Conservation (phyloP, 2,797 vertebrate species). For the Pipistrellus nathusii region DNA sequence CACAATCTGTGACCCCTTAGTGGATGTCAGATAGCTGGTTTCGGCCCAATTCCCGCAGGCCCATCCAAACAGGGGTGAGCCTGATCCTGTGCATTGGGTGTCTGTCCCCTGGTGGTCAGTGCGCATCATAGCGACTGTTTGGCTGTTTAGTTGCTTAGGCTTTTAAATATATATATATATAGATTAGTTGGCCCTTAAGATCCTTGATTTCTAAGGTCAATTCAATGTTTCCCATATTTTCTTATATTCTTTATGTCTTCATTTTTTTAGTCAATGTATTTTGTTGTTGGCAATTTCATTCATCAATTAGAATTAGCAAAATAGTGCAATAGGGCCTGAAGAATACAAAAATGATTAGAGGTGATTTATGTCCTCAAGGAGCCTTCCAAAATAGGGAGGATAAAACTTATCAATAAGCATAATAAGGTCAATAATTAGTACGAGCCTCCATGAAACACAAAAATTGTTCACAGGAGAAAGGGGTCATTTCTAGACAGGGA, state of each 20-base stretch:
- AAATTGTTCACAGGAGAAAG: background rate
- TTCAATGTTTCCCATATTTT: background rate
- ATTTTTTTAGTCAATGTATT: conserved; percentile 50
- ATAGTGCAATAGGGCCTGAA: background rate
- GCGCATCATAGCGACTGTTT: no score
- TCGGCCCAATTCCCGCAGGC: no score
- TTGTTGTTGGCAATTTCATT: conserved; percentile 42
- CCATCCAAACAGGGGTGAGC: no score
- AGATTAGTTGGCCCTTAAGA: background rate
- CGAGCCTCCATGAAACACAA: background rate
- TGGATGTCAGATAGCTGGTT: no score
- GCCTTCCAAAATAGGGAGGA: background rate
- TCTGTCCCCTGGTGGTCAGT: no score
- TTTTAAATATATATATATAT: no score
- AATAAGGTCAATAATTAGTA: background rate
- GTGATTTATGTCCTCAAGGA: background rate
- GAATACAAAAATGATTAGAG: conserved; percentile 7
- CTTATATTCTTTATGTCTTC: conserved; percentile 22
- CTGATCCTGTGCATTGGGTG: no score
- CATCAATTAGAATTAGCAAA: background rate
- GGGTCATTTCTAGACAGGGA: background rate
- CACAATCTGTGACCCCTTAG: no score
- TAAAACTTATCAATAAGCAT: background rate
- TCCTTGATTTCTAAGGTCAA: background rate
- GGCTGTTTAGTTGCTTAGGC: no score